phyloP scores from a whole-genome alignment of 2,888 invertebrate genomes.

The Dryadula phaetusa region DNA sequence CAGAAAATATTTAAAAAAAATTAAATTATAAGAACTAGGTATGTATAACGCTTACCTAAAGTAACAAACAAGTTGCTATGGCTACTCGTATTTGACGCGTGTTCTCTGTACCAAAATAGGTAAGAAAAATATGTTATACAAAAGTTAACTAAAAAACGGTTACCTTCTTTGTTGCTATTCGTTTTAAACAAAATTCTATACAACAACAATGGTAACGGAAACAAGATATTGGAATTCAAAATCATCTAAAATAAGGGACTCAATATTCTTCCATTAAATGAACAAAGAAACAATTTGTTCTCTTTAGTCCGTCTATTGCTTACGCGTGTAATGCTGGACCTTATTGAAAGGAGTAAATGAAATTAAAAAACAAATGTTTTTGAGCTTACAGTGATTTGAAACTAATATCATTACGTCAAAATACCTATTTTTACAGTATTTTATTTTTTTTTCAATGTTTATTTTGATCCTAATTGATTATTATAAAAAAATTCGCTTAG shows the following conservation, averaged over 20 bases:
- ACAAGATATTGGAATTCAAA: conserved; percentile 4
- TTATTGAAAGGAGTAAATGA: conserved; percentile 11
- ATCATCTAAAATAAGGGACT: conserved; percentile 5
- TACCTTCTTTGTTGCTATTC: too few relatives aligned
- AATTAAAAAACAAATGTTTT: conserved; percentile 17
- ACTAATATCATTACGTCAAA: neutral
- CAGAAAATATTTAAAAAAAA: too few relatives aligned
- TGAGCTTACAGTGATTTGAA: neutral
- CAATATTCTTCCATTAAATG: conserved; percentile 22
- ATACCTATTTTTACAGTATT: neutral
- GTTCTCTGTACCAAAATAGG: too few relatives aligned
- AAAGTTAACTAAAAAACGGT: too few relatives aligned
- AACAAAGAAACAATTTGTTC: conserved; percentile 28
- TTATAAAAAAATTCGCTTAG: too few relatives aligned
- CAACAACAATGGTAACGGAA: neutral
- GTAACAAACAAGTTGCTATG: too few relatives aligned
- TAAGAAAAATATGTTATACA: too few relatives aligned
- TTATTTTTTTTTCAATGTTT: neutral
- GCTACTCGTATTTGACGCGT: too few relatives aligned
- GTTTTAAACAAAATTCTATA: too few relatives aligned
- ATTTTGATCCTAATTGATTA: too few relatives aligned
- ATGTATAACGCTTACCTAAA: too few relatives aligned
- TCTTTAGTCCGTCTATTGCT: conserved; percentile 19
- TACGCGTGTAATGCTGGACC: neutral
- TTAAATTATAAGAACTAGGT: too few relatives aligned